phyloP scores from a whole-genome alignment of 2,888 invertebrate species.

The Conchocele bisecta region DNA sequence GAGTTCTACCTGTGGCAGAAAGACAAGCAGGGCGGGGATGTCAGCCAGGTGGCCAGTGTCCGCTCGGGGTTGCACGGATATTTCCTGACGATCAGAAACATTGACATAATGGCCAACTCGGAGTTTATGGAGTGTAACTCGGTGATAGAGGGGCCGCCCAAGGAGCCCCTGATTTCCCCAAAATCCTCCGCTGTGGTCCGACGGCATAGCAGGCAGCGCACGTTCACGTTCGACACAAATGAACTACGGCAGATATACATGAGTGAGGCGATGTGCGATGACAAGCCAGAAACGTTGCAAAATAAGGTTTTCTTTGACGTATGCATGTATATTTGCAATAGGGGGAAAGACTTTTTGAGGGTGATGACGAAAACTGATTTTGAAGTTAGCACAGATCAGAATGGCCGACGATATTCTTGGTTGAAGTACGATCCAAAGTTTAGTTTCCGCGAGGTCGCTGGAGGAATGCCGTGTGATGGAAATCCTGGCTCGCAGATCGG shows the following conservation, averaged over 20 bases:
- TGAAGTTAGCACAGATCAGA: slow-evolving; percentile 69
- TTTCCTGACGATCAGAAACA: slow-evolving; percentile 66
- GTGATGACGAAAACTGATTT: slow-evolving; percentile 76
- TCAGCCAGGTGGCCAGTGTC: slow-evolving; percentile 61
- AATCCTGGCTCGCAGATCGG: slow-evolving; percentile 65
- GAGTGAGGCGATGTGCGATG: slow-evolving; percentile 71
- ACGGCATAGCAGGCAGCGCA: slow-evolving; percentile 71
- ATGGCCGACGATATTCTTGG: slow-evolving; percentile 72
- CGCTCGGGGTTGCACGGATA: slow-evolving; percentile 70
- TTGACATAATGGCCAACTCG: slow-evolving; percentile 69
- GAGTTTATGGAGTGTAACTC: slow-evolving; percentile 69
- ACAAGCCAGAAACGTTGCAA: slow-evolving; percentile 74
- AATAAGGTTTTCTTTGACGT: slow-evolving; percentile 78
- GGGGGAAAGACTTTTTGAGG: slow-evolving; percentile 75
- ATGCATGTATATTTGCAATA: slow-evolving; percentile 74
- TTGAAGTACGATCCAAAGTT: slow-evolving; percentile 73
- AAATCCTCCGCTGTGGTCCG: slow-evolving; percentile 47
- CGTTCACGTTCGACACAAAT: slow-evolving; percentile 68
- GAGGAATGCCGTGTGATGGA: slow-evolving; percentile 60
- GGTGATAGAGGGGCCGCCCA: slow-evolving; percentile 58
- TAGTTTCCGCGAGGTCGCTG: slow-evolving; percentile 67
- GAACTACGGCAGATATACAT: slow-evolving; percentile 74
- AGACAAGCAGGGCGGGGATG: slow-evolving; percentile 54
- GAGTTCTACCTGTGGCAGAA: slow-evolving; percentile 71
- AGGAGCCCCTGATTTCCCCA: neutral